Percentiles rank a stretch among this genome's conserved stretches.
These are phyloP conservation scores for Atrichornis clamosus DNA, from an alignment of 2,113 vertebrate genomes.

Conservation along the genomic window DNA sequence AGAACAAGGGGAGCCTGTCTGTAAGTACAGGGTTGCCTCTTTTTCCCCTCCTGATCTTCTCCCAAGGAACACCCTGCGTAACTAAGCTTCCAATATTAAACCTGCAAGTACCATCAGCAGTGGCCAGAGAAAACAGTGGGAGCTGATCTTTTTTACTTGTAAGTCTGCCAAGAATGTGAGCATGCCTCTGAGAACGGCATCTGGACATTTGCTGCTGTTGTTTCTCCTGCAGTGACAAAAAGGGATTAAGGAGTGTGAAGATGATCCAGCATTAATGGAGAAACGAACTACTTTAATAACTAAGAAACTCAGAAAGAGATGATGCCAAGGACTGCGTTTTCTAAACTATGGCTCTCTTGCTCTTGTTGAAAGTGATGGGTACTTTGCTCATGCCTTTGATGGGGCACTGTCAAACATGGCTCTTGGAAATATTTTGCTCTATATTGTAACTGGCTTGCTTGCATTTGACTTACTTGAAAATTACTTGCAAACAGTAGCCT, in stretches of 20 bases:
- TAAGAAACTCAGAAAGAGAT: neutral
- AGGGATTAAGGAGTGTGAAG: neutral
- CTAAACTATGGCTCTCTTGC: neutral
- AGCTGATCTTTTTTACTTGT: neutral
- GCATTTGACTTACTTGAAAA: neutral
- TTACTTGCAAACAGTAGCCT: neutral
- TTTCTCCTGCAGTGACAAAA: neutral
- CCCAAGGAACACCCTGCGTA: neutral
- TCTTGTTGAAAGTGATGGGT: neutral
- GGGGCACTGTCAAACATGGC: neutral
- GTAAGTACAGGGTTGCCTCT: rapidly evolving
- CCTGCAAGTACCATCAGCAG: neutral
- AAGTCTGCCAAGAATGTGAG: neutral
- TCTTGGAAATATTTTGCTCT: neutral
- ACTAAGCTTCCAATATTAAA: neutral
- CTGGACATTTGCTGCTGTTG: neutral
- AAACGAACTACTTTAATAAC: neutral
- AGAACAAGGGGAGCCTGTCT: neutral
- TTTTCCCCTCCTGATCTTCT: neutral
- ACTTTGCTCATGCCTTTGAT: neutral
- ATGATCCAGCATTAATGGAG: neutral
- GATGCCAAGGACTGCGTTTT: neutral
- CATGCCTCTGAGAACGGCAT: neutral
- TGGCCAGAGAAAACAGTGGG: neutral
- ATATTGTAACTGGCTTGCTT: neutral